Evolutionary conservation across 2,113 vertebrate genomes (phyloP).

Genomic region (Trematocara zebra): DNA sequence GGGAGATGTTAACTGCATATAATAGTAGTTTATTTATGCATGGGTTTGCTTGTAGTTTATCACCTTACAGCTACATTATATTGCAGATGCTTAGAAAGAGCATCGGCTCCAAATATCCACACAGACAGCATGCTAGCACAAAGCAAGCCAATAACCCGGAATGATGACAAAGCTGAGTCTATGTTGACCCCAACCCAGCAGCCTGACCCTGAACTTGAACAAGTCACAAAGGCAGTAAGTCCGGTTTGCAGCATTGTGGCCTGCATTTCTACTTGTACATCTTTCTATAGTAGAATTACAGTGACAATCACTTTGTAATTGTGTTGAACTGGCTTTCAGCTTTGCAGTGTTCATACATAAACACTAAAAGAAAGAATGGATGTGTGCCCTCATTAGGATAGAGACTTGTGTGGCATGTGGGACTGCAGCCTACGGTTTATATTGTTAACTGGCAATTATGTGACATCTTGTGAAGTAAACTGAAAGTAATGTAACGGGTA

Average conservation of each 20-base stretch:
- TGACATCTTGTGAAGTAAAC: neutral
- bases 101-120: neutral
- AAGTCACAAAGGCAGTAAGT: neutral
- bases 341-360: neutral
- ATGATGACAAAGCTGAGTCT: neutral
- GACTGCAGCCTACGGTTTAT: neutral
- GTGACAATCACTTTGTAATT: neutral
- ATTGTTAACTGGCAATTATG: neutral
- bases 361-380: neutral
- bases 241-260: fast-evolving
- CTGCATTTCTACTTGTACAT: neutral
- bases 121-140: neutral
- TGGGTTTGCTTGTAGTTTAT: neutral
- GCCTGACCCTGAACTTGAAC: neutral
- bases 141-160: neutral
- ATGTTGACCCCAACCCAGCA: neutral
- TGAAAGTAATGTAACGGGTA: fast-evolving
- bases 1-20: neutral
- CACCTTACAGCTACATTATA: neutral
- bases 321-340: neutral
- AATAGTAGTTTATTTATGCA: neutral
- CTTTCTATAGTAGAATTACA: neutral
- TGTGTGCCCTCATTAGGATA: neutral
- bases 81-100: neutral
- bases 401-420: neutral